Base-by-base conservation (phyloP, 37 sponge, comb jelly and placozoan genomes). In the Ianthella basta region DNA sequence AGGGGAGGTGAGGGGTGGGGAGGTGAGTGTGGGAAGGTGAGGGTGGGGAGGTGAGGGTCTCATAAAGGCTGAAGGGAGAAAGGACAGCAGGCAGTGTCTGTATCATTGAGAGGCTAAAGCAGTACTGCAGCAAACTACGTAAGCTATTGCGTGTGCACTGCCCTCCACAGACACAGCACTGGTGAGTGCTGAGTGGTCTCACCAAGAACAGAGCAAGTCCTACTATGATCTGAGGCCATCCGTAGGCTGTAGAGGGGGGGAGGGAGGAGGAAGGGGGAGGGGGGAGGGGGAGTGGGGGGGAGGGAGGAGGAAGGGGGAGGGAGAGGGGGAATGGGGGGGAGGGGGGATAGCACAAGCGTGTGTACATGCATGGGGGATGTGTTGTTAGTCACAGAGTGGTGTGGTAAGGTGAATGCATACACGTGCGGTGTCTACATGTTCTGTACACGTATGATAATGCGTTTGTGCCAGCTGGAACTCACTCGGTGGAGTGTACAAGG, bases 401-500 rank as follows among this genome's bases (percentile, higher is more conserved):
- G n/a, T n/a, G n/a, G n/a, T n/a, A n/a, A n/a, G n/a, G n/a, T n/a
- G n/a, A n/a, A n/a, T n/a, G n/a, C n/a, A n/a, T n/a, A n/a, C n/a
- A n/a, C n/a, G n/a, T n/a, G n/a, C n/a, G n/a, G n/a, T n/a, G n/a
- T n/a, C n/a, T n/a, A n/a, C n/a, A n/a, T n/a, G n/a, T n/a, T n/a
- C n/a, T n/a, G n/a, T n/a, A n/a, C n/a, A n/a, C n/a, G n/a, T n/a
- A n/a, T n/a, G n/a, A n/a, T n/a, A n/a, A n/a, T n/a, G n/a, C n/a
- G n/a, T n/a, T n/a, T n/a, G n/a, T n/a, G n/a, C n/a, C n/a, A n/a
- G n/a, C n/a, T n/a, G n/a, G n/a, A n/a, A 68, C 91, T 84, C 68
- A 97, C 97, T 55, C n/a, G 99, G 95, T 33, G 96, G 87, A 19
- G 99, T 96, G 81, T 96, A 98, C 63, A 96, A 91, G 53, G 99